Evolutionary conservation across 2,888 invertebrate species (phyloP), one percentile per base, ranked within the genome.

Genomic region (Tillus elongatus): DNA sequence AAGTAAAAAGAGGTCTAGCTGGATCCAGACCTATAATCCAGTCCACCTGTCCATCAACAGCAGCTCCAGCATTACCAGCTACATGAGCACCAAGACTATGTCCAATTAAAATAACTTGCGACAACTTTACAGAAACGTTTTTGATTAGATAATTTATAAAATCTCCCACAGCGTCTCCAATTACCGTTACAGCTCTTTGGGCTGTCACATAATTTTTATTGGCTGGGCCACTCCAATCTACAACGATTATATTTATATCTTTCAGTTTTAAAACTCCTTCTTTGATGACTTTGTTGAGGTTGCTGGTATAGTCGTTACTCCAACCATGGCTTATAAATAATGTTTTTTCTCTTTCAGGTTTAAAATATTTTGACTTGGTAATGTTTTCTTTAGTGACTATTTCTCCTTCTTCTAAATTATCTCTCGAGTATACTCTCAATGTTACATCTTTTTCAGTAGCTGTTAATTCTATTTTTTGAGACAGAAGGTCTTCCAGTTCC

Each of bases 1-100:
- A 3, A 4, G 45, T 40, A 40, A 56, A 60, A 1, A 55, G 36
- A 2, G 60, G 61, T 14, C 46, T 45, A 3, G 64, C 63, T 34
- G 63, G 62, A 43, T 64, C 64, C 28, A 64, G 37, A 31, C 61
- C 64, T 36, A 58, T 49, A 24, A 64, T 62, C 14, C 44, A 43
- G 30, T 47, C 48, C 6, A 61, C 46, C 33, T 51, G 37, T 3
- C 48, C 45, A 10, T 47, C 42, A 3, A 52, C 37, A 8, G 35
- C 30, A 8, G 42, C 44, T 3, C 59, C 58, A 12, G 54, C 53
- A 44, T 46, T 46, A 15, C 61, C 62, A 36, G 51, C 42, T 19
- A 61, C 43, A 38, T 63, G 63, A 3, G 61, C 60, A 4, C 63
- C 63, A 28, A 63, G 46, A 9, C 40, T 42, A 10, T 42, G 36